Conservation (phyloP, 2,888 invertebrate genomes). For the Cristatella mucedo region DNA sequence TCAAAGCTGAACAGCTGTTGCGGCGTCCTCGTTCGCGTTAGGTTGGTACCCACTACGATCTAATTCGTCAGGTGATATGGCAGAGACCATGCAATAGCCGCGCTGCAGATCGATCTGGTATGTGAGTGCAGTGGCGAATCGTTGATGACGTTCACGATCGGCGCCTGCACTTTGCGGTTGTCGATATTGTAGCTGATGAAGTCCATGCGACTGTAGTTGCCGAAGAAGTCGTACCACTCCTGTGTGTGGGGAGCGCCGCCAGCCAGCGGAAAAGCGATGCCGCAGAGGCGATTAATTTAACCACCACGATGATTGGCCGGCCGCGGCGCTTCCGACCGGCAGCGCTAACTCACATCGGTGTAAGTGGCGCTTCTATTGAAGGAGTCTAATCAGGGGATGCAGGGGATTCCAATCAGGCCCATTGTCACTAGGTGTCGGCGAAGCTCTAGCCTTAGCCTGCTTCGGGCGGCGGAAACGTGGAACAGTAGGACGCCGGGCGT, state of each 20-base stretch:
- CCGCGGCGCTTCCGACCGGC: too few relatives aligned
- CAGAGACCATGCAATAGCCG: background rate
- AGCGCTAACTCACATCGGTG: constrained; percentile 5
- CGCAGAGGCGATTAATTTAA: too few relatives aligned
- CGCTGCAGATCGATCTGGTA: background rate
- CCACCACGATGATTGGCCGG: too few relatives aligned
- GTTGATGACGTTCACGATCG: too few relatives aligned
- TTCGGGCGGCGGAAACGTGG: constrained; percentile 5
- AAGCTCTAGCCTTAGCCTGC: background rate
- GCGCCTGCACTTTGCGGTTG: too few relatives aligned
- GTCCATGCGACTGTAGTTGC: constrained; percentile 1
- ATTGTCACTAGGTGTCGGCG: too few relatives aligned
- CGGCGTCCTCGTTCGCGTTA: background rate
- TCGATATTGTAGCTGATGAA: too few relatives aligned
- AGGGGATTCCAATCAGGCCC: too few relatives aligned
- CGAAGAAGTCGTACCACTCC: constrained; percentile 7
- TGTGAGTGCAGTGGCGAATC: too few relatives aligned
- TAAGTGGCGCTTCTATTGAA: background rate
- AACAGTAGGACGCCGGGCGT: too few relatives aligned
- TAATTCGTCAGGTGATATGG: constrained; percentile 2
- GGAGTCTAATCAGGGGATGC: too few relatives aligned
- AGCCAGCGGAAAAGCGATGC: too few relatives aligned
- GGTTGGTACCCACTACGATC: background rate
- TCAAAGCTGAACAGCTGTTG: constrained; percentile 7
- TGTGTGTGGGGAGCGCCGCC: background rate